Evolutionary conservation across 2,888 invertebrate genomes (phyloP).

Genomic region (Tortricodes alternella): DNA sequence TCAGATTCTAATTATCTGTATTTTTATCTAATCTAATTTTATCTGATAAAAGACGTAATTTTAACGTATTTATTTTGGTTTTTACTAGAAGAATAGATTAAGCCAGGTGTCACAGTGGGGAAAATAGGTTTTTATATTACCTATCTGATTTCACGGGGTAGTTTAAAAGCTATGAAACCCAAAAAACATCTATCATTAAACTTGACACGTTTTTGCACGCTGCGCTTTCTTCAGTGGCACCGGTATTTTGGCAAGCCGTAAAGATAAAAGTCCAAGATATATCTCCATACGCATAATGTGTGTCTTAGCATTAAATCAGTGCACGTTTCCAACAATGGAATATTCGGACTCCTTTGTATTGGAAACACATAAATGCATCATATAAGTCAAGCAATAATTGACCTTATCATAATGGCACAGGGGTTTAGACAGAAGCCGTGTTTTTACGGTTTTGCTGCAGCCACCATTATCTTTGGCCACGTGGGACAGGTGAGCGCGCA

Average conservation of each 20-base stretch:
- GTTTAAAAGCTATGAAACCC: background rate
- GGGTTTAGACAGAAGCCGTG: too few relatives aligned
- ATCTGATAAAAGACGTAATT: too few relatives aligned
- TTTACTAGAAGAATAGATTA: background rate
- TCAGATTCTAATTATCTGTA: too few relatives aligned
- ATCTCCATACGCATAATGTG: background rate
- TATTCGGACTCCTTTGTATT: conserved; percentile 66
- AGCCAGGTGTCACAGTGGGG: background rate
- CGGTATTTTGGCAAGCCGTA: background rate
- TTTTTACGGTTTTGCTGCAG: too few relatives aligned
- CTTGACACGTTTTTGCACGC: background rate
- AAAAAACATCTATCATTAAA: background rate
- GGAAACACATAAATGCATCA: too few relatives aligned
- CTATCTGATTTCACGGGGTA: too few relatives aligned
- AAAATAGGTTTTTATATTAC: too few relatives aligned
- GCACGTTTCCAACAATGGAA: conserved; percentile 59
- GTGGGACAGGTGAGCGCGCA: conserved; percentile 78
- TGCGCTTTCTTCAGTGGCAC: background rate
- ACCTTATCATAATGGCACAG: too few relatives aligned
- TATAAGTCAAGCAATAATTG: too few relatives aligned
- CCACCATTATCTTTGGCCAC: conserved; percentile 70
- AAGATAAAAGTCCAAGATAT: background rate
- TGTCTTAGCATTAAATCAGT: conserved; percentile 65
- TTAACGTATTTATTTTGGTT: background rate
- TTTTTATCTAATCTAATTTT: too few relatives aligned